phyloP scores from a whole-genome alignment of 2,797 vertebrate species.

The Lepilemur septentrionalis region DNA sequence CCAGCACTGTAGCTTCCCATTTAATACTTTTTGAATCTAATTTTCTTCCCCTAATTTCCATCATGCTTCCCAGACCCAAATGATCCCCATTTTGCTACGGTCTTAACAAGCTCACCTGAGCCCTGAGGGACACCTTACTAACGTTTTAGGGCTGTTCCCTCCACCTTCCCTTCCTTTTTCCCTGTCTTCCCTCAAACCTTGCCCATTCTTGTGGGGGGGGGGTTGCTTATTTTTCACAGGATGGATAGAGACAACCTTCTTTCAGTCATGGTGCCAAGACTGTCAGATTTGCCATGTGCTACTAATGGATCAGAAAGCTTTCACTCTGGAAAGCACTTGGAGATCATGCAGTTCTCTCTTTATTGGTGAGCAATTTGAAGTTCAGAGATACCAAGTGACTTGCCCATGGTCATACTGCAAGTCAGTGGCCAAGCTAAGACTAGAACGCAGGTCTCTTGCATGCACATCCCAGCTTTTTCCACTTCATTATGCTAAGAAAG shows the following conservation, averaged over 20 bases:
- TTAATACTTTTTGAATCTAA: slow-evolving; percentile 19
- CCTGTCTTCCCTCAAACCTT: not conserved
- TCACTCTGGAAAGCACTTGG: not conserved
- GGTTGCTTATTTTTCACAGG: not conserved
- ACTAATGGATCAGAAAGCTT: not conserved
- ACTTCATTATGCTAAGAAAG: slow-evolving; percentile 4
- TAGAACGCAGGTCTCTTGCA: not conserved
- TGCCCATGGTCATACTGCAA: slow-evolving; percentile 32
- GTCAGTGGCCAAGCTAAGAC: not conserved
- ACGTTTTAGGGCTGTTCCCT: not conserved
- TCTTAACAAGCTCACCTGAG: not conserved
- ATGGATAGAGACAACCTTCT: slow-evolving; percentile 33
- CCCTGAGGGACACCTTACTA: not conserved
- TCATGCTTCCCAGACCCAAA: not conserved
- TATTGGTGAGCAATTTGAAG: not conserved
- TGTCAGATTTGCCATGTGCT: not conserved
- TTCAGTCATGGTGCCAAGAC: slow-evolving; percentile 18
- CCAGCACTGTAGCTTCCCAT: not conserved
- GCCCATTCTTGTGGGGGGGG: not conserved
- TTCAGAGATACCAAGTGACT: slow-evolving; percentile 34
- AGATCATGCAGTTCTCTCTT: not conserved
- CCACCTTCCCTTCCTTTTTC: not conserved
- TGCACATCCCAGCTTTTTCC: not conserved
- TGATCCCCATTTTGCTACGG: not conserved
- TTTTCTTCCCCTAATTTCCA: slow-evolving; percentile 24